Conservation (phyloP, 2,113 vertebrate species). For the Capra hircus region DNA sequence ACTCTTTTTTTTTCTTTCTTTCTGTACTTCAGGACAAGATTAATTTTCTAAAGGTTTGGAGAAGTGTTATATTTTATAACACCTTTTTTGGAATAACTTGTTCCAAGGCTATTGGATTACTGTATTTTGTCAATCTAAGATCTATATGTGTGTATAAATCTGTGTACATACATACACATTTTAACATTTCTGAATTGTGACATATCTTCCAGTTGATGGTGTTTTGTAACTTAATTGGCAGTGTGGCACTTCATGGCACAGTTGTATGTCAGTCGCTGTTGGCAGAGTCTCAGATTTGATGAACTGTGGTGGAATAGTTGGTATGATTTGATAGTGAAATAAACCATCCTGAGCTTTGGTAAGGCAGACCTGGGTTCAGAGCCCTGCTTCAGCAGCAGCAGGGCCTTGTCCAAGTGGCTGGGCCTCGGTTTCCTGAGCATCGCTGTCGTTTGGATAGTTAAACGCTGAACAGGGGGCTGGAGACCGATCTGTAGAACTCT, state of each 20-base stretch:
- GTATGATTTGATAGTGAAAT: not conserved
- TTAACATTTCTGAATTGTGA: not conserved
- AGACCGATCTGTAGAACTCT: not conserved
- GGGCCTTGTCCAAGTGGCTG: not conserved
- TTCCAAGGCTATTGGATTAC: not conserved
- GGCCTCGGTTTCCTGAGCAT: not conserved
- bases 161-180: not conserved
- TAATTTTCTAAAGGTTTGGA: not conserved
- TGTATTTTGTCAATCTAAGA: not conserved
- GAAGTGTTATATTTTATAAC: not conserved
- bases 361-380: not conserved
- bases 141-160: not conserved
- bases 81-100: not conserved
- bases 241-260: accelerated
- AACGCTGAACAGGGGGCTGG: not conserved
- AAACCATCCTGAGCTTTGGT: no score
- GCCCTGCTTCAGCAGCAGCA: not conserved
- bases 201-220: not conserved
- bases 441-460: not conserved
- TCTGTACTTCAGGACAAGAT: not conserved
- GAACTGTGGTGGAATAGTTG: not conserved
- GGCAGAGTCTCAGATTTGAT: not conserved
- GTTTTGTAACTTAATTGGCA: not conserved
- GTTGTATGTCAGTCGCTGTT: not conserved
- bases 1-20: not conserved